Conservation (phyloP, 2,113 vertebrate species). For the Holacanthus passer region DNA sequence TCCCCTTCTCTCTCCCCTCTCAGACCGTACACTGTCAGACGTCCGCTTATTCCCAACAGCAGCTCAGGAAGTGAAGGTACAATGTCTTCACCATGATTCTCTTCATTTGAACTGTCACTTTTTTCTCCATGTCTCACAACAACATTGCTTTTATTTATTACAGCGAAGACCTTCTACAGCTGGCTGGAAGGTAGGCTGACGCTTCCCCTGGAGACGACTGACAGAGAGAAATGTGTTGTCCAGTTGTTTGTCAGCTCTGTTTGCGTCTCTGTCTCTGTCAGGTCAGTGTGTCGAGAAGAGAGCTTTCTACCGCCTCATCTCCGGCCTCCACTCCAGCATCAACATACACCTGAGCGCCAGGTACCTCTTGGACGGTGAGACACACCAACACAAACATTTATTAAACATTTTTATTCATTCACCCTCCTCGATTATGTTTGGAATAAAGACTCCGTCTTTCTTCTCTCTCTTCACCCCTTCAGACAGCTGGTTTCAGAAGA, state of each 20-base stretch:
- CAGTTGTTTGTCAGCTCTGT: not conserved
- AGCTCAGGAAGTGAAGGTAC: constrained; percentile 78
- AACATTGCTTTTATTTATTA: constrained; percentile 56
- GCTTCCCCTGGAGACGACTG: not conserved
- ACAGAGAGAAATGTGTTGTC: not conserved
- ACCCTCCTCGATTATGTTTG: no score
- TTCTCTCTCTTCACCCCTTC: not conserved
- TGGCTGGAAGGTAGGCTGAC: constrained; percentile 91
- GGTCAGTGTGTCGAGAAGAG: constrained; percentile 95
- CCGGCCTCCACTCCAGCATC: constrained; percentile 94
- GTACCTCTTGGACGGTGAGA: constrained; percentile 91
- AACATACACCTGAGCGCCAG: constrained; percentile 93
- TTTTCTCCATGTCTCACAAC: not conserved
- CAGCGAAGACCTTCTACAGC: constrained; percentile 89
- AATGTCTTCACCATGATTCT: not conserved
- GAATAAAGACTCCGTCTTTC: not conserved
- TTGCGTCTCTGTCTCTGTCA: constrained; percentile 58
- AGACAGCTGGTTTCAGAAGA: constrained; percentile 92
- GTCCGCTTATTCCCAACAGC: constrained; percentile 87
- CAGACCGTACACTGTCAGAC: constrained; percentile 90
- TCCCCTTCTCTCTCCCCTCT: not conserved
- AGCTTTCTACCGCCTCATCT: constrained; percentile 93
- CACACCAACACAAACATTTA: not conserved
- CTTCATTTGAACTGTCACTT: not conserved
- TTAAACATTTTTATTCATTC: no score